These are phyloP conservation scores for Temnothorax nylanderi DNA, from an alignment of 1,140 invertebrate species.

Conservation along the genomic window DNA sequence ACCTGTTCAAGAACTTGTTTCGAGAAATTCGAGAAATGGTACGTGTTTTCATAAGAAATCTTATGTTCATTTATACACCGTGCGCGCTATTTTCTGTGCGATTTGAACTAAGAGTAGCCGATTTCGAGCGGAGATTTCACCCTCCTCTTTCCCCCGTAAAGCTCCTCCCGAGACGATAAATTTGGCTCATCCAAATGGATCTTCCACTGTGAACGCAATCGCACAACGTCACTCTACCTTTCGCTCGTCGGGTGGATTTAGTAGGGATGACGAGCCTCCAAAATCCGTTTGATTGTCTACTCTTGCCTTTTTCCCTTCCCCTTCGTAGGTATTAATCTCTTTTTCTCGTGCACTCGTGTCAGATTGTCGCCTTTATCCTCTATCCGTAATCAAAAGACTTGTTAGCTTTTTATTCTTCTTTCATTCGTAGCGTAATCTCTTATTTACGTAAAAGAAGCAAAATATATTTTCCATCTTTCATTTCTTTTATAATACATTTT, in stretches of 20 bases:
- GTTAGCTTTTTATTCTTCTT: slow-evolving; percentile 25
- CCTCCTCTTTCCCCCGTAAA: slow-evolving; percentile 18
- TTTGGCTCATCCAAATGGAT: slow-evolving; percentile 62
- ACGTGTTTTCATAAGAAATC: slow-evolving; percentile 29
- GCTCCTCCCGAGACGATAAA: slow-evolving; percentile 66
- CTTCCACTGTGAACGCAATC: slow-evolving; percentile 61
- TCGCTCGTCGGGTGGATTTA: slow-evolving; percentile 47
- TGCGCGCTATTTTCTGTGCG: neutral
- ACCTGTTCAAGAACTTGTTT: neutral
- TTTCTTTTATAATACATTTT: neutral
- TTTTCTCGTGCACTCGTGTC: slow-evolving; percentile 32
- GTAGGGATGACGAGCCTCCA: slow-evolving; percentile 61
- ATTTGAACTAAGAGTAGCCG: slow-evolving; percentile 41
- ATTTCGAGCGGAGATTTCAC: slow-evolving; percentile 51
- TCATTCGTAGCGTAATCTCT: neutral
- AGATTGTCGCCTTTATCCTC: slow-evolving; percentile 44
- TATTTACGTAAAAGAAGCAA: neutral
- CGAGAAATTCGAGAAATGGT: neutral
- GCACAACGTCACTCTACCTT: slow-evolving; percentile 16
- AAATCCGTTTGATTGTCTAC: slow-evolving; percentile 51
- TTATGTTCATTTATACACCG: slow-evolving; percentile 33
- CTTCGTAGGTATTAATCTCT: slow-evolving; percentile 23
- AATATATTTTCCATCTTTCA: neutral
- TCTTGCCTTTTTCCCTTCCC: neutral
- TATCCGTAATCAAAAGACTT: slow-evolving; percentile 36